Percentiles rank a stretch among this genome's conserved stretches.
phyloP scores from a whole-genome alignment of 2,888 invertebrate species.

The Apoderus coryli region DNA sequence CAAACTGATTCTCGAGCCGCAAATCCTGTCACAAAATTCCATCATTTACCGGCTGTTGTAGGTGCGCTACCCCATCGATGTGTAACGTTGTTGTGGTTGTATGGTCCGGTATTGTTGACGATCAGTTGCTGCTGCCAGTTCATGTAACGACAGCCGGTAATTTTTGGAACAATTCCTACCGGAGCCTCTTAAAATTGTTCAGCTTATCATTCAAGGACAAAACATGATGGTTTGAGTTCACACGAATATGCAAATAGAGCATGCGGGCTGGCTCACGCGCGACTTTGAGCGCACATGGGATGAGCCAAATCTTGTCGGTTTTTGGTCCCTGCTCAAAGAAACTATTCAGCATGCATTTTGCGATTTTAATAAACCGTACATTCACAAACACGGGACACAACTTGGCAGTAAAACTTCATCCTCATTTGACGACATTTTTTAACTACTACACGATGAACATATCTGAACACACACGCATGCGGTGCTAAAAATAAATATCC shows the following conservation, averaged over 20 bases:
- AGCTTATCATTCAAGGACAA: too few species aligned
- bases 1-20: too few species aligned
- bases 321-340: conserved; percentile 3
- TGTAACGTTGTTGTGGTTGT: too few species aligned
- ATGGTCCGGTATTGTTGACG: too few species aligned
- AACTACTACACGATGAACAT: neutral
- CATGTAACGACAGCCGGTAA: too few species aligned
- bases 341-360: neutral
- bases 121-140: too few species aligned
- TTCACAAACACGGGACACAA: neutral
- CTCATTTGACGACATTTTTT: conserved; percentile 3
- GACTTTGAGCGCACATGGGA: conserved; percentile 1
- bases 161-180: too few species aligned
- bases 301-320: conserved; percentile 2
- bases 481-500: neutral
- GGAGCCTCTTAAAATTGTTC: too few species aligned
- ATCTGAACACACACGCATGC: conserved; percentile 1
- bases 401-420: conserved; percentile 3
- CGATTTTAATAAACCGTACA: conserved; percentile 1
- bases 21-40: too few species aligned
- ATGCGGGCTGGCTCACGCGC: conserved; percentile 3
- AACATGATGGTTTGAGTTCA: conserved; percentile 2
- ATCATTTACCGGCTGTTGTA: too few species aligned
- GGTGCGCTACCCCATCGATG: too few species aligned
- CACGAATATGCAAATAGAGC: neutral